Evolutionary conservation across 1,140 invertebrate species (phyloP).

Genomic region (Daktulosphaira vitifoliae): DNA sequence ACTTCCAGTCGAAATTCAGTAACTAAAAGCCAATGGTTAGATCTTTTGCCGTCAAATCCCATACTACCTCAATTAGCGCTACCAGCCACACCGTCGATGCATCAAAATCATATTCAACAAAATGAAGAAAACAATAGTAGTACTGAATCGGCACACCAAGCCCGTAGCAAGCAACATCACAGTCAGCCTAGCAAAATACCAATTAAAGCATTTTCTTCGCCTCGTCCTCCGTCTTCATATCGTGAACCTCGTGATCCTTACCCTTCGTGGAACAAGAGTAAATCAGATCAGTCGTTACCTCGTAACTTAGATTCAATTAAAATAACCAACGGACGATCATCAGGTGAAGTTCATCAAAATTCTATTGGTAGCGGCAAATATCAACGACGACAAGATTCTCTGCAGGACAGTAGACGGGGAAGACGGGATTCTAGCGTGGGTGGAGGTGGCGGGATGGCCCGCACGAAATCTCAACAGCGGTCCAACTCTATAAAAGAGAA

Average conservation of each 20-base stretch:
- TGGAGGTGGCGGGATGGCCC: background rate
- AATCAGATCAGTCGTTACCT: constrained; percentile 38
- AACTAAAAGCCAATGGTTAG: constrained; percentile 40
- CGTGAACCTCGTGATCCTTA: constrained; percentile 43
- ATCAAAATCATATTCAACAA: constrained; percentile 39
- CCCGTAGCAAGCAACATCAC: constrained; percentile 44
- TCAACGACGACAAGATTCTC: background rate
- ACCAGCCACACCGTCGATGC: constrained; percentile 39
- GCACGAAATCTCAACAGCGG: background rate
- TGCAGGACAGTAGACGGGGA: background rate
- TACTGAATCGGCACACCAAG: constrained; percentile 56
- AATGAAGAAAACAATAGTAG: constrained; percentile 47
- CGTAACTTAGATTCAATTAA: constrained; percentile 41
- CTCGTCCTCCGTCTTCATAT: constrained; percentile 49
- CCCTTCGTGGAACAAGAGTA: constrained; percentile 41
- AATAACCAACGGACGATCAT: constrained; percentile 36
- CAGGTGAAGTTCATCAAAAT: constrained; percentile 39
- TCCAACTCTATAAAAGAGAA: background rate
- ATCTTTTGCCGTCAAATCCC: constrained; percentile 35
- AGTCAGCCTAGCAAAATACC: constrained; percentile 62
- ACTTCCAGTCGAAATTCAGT: background rate
- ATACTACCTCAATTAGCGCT: constrained; percentile 36
- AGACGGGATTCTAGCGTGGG: background rate
- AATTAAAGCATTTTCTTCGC: constrained; percentile 47
- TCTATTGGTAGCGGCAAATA: constrained; percentile 6